phyloP scores from a whole-genome alignment of 1,140 invertebrate genomes.

The Panagrolaimus sp. region DNA sequence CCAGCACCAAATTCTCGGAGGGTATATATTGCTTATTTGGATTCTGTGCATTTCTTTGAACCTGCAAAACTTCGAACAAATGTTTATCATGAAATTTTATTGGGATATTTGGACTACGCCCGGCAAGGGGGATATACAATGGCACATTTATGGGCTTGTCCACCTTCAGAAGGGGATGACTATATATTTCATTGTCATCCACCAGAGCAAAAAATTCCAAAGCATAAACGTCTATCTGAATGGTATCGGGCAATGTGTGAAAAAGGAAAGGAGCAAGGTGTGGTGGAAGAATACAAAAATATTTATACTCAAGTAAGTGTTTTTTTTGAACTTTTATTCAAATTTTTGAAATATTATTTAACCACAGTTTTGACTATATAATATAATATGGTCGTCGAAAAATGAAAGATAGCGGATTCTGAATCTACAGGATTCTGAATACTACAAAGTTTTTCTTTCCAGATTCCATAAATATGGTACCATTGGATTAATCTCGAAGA shows the following conservation, averaged over 20 bases:
- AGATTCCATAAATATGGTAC: too few relatives aligned
- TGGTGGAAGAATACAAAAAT: conserved; percentile 91
- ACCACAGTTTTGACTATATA: too few relatives aligned
- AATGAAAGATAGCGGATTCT: too few relatives aligned
- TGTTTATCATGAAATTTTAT: conserved; percentile 96
- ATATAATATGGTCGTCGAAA: too few relatives aligned
- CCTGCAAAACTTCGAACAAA: conserved; percentile 89
- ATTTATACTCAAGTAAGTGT: conserved; percentile 66
- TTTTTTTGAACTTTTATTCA: background rate
- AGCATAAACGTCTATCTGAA: conserved; percentile 93
- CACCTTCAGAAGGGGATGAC: conserved; percentile 96
- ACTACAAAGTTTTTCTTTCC: too few relatives aligned
- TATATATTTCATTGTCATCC: conserved; percentile 99
- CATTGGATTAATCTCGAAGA: too few relatives aligned
- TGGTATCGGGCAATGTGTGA: conserved; percentile 99
- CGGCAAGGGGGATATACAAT: conserved; percentile 96
- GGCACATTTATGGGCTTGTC: conserved; percentile 99
- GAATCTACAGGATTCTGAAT: too few relatives aligned
- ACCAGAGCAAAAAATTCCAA: conserved; percentile 95
- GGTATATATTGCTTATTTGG: conserved; percentile 96
- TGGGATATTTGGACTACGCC: conserved; percentile 96
- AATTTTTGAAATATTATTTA: background rate
- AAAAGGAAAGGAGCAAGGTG: conserved; percentile 93
- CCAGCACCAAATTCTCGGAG: conserved; percentile 85
- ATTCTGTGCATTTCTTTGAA: conserved; percentile 97